A percentile compares a stretch with the other conserved stretches of the same genome.
phyloP scores from a whole-genome alignment of 2,797 vertebrate genomes.

The Crocidura indochinensis region DNA sequence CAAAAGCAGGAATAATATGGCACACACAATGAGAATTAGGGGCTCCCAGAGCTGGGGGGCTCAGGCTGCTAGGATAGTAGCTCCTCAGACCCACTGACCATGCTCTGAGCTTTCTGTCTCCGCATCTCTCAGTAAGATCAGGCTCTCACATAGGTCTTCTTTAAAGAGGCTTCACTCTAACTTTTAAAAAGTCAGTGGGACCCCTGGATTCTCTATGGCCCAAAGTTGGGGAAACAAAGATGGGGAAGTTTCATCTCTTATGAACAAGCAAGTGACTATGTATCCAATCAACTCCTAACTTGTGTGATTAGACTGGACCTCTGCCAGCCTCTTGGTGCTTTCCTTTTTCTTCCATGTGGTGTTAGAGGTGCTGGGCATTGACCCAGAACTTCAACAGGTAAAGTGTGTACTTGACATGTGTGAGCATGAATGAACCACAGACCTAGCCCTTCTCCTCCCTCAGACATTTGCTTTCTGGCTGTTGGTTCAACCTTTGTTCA shows the following conservation, averaged over 20 bases:
- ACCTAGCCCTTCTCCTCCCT: too few relatives aligned
- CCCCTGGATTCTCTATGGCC: neutral
- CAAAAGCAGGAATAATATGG: too few relatives aligned
- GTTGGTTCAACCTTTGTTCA: neutral
- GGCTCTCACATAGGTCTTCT: neutral
- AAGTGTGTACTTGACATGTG: too few relatives aligned
- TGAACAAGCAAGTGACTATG: neutral
- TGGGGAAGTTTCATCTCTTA: neutral
- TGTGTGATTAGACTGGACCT: too few relatives aligned
- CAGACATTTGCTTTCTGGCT: neutral
- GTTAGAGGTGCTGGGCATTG: too few relatives aligned
- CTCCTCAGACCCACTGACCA: too few relatives aligned
- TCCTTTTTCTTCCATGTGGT: neutral
- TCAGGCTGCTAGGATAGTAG: too few relatives aligned
- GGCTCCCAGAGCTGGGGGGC: too few relatives aligned
- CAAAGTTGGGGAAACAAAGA: conserved; percentile 36
- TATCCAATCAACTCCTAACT: neutral
- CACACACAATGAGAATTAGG: too few relatives aligned
- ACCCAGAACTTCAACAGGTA: too few relatives aligned
- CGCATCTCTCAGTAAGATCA: neutral
- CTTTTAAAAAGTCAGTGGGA: neutral
- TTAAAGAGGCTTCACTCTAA: neutral
- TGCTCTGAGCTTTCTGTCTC: too few relatives aligned
- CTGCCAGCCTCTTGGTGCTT: neutral
- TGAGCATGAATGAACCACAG: too few relatives aligned